phyloP scores from a whole-genome alignment of 2,797 vertebrate species.

The Philypnodon macrostomus region DNA sequence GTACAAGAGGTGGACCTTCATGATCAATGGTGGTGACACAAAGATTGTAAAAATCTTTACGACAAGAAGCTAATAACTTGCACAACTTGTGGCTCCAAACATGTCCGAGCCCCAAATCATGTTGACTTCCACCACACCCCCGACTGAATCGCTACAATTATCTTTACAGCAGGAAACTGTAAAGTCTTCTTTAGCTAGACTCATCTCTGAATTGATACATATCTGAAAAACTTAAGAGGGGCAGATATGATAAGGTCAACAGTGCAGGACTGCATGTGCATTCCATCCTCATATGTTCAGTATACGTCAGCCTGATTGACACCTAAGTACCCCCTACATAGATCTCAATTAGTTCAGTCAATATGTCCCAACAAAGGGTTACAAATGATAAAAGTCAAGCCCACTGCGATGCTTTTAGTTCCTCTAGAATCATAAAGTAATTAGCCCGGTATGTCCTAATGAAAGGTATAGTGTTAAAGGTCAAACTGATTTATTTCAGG shows the following conservation, averaged over 20 bases:
- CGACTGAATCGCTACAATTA: slow-evolving; percentile 59
- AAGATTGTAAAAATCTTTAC: slow-evolving; percentile 52
- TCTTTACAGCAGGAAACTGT: slow-evolving; percentile 72
- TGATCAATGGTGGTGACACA: slow-evolving; percentile 40
- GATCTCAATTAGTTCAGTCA: slow-evolving; percentile 45
- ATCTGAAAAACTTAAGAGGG: slow-evolving; percentile 19
- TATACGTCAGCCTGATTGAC: slow-evolving; percentile 20
- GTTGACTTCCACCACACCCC: slow-evolving; percentile 57
- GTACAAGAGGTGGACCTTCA: slow-evolving; percentile 7
- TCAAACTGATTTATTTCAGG: slow-evolving; percentile 67
- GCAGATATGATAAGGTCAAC: too few species aligned
- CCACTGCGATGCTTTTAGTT: slow-evolving; percentile 31
- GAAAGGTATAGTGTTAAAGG: slow-evolving; percentile 67
- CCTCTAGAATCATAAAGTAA: slow-evolving; percentile 68
- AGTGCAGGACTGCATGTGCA: neutral
- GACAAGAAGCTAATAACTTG: slow-evolving; percentile 30
- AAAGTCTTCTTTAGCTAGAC: slow-evolving; percentile 44
- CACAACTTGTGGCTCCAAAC: slow-evolving; percentile 36
- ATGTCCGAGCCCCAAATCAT: slow-evolving; percentile 52
- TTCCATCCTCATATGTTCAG: neutral
- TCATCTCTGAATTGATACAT: too few species aligned
- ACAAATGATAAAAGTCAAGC: slow-evolving; percentile 24
- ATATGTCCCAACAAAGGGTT: slow-evolving; percentile 20
- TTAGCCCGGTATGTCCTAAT: slow-evolving; percentile 70
- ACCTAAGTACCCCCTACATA: slow-evolving; percentile 3